phyloP scores from a whole-genome alignment of 2,888 invertebrate genomes.

The Petrolisthes manimaculis region DNA sequence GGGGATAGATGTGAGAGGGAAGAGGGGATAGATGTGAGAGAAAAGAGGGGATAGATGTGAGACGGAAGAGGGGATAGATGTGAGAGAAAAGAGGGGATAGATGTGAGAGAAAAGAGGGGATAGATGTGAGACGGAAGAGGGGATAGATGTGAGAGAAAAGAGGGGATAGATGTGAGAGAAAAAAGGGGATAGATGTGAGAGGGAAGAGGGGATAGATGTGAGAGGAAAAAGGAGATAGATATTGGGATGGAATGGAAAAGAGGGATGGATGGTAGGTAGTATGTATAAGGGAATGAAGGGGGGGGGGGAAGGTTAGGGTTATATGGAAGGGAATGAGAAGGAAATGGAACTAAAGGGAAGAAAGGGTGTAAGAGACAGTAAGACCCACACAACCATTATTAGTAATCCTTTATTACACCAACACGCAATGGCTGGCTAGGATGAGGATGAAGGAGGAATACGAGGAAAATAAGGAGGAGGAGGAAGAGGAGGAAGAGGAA shows the following conservation, averaged over 20 bases:
- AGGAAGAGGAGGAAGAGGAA: no score
- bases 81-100: not conserved
- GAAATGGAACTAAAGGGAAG: not conserved
- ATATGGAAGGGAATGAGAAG: not conserved
- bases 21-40: no score
- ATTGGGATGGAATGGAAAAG: not conserved
- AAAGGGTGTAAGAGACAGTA: not conserved
- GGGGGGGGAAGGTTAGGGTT: not conserved
- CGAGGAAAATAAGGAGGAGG: no score
- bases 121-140: not conserved
- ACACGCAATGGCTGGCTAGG: not conserved
- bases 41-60: no score
- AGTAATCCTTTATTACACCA: not conserved
- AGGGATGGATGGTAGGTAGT: not conserved
- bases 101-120: not conserved
- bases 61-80: not conserved
- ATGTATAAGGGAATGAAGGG: not conserved
- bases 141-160: not conserved
- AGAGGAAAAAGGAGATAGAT: not conserved
- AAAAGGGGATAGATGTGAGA: not conserved
- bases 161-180: no score
- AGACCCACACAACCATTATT: not conserved
- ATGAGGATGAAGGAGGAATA: no score
- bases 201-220: not conserved
- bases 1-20: no score